Percentiles rank a stretch among this genome's conserved stretches.
Evolutionary conservation across 2,113 vertebrate genomes (phyloP).

Genomic region (Gopherus flavomarginatus): DNA sequence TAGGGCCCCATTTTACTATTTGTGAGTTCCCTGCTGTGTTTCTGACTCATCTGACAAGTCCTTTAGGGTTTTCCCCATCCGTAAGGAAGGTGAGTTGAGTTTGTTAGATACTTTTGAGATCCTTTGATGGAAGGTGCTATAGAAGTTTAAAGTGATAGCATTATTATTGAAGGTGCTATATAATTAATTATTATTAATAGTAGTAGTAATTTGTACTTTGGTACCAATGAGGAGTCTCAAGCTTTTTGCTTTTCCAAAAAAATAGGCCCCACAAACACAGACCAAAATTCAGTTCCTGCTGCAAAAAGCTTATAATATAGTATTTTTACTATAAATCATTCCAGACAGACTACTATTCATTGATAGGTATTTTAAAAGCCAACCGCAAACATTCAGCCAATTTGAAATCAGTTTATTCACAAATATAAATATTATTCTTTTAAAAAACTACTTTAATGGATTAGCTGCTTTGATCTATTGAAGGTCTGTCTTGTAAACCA

Average conservation of each 20-base stretch:
- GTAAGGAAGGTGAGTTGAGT: accelerated
- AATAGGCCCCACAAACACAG: neutral
- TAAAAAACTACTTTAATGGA: neutral
- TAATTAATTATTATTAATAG: accelerated
- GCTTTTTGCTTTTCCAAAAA: too few species aligned
- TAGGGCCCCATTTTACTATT: neutral
- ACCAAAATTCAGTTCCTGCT: neutral
- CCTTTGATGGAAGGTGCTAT: neutral
- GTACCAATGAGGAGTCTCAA: neutral
- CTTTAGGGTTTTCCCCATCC: neutral
- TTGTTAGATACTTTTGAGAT: accelerated
- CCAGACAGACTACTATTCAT: neutral
- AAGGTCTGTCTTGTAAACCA: neutral
- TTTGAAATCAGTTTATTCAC: neutral
- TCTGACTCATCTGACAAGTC: neutral
- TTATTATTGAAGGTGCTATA: accelerated
- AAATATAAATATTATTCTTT: neutral
- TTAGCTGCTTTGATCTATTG: neutral
- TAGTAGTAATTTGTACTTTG: neutral
- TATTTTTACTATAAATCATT: accelerated
- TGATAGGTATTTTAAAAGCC: neutral
- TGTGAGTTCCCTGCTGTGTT: neutral
- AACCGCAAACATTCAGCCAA: neutral
- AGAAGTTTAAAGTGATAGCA: neutral
- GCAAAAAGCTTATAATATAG: neutral